phyloP scores from a whole-genome alignment of 2,113 vertebrate genomes.

The Leptodactylus fuscus region DNA sequence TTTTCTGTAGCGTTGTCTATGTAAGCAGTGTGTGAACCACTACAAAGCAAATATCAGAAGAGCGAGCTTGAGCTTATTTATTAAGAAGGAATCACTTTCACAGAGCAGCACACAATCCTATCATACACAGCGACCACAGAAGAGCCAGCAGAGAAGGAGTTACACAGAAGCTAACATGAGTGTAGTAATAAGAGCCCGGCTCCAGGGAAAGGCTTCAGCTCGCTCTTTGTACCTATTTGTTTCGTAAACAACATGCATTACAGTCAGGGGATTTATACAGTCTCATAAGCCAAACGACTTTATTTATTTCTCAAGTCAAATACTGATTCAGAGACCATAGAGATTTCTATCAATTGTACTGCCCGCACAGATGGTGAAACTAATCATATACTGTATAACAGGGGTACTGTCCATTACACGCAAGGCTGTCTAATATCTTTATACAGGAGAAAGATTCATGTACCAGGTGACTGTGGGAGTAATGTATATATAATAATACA shows the following conservation, averaged over 20 bases:
- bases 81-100: neutral
- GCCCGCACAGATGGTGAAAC: slow-evolving; percentile 26
- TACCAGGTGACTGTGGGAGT: too few species aligned
- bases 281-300: slow-evolving; percentile 45
- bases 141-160: neutral
- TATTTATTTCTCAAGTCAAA: slow-evolving; percentile 40
- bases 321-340: neutral
- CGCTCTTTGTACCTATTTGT: slow-evolving; percentile 18
- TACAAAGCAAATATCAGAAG: neutral
- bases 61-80: neutral
- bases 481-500: neutral
- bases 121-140: neutral
- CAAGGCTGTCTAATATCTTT: neutral
- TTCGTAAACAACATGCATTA: slow-evolving; percentile 55
- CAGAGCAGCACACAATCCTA: neutral
- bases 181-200: neutral
- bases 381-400: neutral
- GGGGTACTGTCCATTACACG: neutral
- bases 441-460: neutral
- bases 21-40: neutral
- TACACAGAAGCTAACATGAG: slow-evolving; percentile 12
- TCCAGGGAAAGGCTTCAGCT: slow-evolving; percentile 40
- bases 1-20: neutral
- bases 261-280: slow-evolving; percentile 36
- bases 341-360: slow-evolving; percentile 28